Conservation (phyloP, 2,113 vertebrate species). For the Lanius collurio region DNA sequence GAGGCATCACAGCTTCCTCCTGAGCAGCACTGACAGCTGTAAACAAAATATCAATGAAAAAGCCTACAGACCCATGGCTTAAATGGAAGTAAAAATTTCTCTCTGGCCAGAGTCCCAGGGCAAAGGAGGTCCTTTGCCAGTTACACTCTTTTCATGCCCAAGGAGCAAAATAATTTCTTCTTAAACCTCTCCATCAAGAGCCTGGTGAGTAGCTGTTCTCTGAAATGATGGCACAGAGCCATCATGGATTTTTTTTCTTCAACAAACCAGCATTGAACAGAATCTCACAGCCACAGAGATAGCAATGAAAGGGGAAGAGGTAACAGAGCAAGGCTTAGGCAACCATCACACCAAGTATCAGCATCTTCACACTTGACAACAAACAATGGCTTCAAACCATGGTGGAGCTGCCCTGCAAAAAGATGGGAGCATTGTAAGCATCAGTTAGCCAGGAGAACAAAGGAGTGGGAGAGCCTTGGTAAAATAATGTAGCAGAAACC, state of each 20-base stretch:
- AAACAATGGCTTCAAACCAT: background rate
- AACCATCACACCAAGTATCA: background rate
- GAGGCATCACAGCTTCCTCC: background rate
- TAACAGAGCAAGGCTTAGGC: background rate
- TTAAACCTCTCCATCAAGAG: background rate
- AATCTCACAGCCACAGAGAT: background rate
- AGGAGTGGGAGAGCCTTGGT: background rate
- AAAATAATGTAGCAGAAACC: background rate
- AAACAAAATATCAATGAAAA: background rate
- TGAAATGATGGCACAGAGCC: background rate
- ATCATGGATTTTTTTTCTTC: background rate
- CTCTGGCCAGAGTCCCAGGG: background rate
- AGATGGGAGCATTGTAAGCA: background rate
- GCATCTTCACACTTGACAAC: background rate
- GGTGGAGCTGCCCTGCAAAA: background rate
- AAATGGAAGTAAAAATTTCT: background rate
- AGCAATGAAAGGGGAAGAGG: background rate
- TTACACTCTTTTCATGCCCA: background rate
- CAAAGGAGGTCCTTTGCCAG: background rate
- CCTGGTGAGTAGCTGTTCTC: background rate
- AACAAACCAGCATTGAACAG: background rate
- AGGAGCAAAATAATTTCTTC: background rate
- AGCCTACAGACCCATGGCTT: background rate
- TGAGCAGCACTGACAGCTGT: background rate
- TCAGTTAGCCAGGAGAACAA: background rate